Evolutionary conservation across 2,113 vertebrate genomes (phyloP).

Genomic region (Mellivora capensis): DNA sequence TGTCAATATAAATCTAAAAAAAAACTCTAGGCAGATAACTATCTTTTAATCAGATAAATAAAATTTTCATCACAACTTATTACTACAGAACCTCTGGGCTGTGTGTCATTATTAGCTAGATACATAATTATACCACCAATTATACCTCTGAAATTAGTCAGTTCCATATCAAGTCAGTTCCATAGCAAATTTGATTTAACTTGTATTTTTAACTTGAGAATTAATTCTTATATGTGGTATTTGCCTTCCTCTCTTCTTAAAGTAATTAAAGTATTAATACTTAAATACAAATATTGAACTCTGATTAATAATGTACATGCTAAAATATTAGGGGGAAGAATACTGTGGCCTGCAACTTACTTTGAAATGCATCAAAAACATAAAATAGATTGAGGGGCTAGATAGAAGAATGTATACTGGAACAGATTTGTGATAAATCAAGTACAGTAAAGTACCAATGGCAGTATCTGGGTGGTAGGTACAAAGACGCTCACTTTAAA

Average conservation of each 20-base stretch:
- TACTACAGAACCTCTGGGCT: not conserved
- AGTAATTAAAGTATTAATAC: conserved; percentile 25
- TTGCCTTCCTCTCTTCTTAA: not conserved
- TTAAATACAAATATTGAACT: not conserved
- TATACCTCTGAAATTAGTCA: conserved; percentile 5
- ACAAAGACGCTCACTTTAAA: not conserved
- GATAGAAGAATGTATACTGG: not conserved
- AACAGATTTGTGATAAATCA: not conserved
- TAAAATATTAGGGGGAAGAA: not conserved
- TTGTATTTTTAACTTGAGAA: not conserved
- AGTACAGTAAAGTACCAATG: not conserved
- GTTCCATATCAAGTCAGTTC: not conserved
- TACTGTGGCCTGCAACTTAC: not conserved
- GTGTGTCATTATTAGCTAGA: not conserved
- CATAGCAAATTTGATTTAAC: not conserved
- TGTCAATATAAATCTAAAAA: not conserved
- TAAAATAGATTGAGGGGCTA: not conserved
- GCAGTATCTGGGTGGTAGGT: not conserved
- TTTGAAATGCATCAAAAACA: not conserved
- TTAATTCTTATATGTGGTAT: not conserved
- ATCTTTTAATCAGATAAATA: conserved; percentile 41
- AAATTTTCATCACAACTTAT: conserved; percentile 32
- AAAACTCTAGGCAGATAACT: not conserved
- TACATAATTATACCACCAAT: not conserved
- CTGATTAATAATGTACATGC: not conserved